Evolutionary conservation across 2,888 invertebrate genomes (phyloP).

Genomic region (Lasius fuliginosus): DNA sequence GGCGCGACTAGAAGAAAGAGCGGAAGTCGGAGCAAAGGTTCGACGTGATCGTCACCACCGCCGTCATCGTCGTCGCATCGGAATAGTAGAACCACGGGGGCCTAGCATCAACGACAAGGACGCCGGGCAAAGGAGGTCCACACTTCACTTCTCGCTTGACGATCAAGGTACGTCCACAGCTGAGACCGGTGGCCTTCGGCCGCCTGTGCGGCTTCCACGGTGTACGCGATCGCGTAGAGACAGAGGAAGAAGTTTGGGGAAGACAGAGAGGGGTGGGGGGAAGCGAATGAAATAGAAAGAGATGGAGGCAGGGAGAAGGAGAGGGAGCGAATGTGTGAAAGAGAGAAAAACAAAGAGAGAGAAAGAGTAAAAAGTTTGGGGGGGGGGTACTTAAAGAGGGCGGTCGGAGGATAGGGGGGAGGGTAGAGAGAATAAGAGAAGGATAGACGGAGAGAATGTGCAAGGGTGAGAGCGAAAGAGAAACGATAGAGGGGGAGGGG

Average conservation of each 20-base stretch:
- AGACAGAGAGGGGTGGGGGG: constrained; percentile 22
- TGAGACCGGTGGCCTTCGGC: constrained; percentile 75
- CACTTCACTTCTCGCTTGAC: constrained; percentile 80
- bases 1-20: constrained; percentile 29
- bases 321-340: background rate
- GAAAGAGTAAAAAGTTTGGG: constrained; percentile 49
- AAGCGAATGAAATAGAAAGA: constrained; percentile 59
- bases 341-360: constrained; percentile 11
- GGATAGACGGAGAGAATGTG: constrained; percentile 29
- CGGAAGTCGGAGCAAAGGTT: constrained; percentile 35
- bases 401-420: background rate
- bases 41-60: constrained; percentile 44
- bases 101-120: constrained; percentile 77
- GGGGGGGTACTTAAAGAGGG: constrained; percentile 51
- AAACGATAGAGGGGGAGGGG: background rate
- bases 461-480: constrained; percentile 35
- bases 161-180: constrained; percentile 82
- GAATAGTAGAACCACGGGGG: constrained; percentile 69
- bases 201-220: constrained; percentile 69
- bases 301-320: constrained; percentile 16
- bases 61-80: constrained; percentile 63
- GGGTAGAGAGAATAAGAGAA: constrained; percentile 31
- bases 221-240: constrained; percentile 64
- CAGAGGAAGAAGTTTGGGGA: constrained; percentile 63
- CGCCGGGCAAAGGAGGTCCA: constrained; percentile 78